These are phyloP conservation scores for Meteorus colon DNA, from an alignment of 2,888 invertebrate genomes.

Conservation along the genomic window DNA sequence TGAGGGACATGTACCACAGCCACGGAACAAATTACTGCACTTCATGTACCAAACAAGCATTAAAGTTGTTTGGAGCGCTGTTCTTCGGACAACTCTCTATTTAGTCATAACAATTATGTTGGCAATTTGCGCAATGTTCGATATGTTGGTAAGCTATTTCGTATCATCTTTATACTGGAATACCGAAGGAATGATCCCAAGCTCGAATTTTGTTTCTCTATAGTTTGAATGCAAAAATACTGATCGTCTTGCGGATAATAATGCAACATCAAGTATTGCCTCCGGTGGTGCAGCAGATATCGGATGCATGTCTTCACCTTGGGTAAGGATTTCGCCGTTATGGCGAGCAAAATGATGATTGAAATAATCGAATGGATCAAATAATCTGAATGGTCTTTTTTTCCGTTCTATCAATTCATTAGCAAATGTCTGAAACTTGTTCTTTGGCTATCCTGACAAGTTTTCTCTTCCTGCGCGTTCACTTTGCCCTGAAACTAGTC, in stretches of 20 bases:
- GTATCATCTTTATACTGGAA: slow-evolving; percentile 21
- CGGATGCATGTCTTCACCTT: slow-evolving; percentile 64
- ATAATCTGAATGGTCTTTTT: slow-evolving; percentile 2
- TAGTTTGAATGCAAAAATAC: slow-evolving; percentile 67
- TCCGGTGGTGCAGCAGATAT: slow-evolving; percentile 56
- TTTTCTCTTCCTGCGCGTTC: slow-evolving; percentile 89
- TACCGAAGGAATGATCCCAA: background rate
- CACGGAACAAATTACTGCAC: slow-evolving; percentile 75
- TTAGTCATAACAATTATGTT: slow-evolving; percentile 80
- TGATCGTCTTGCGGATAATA: slow-evolving; percentile 56
- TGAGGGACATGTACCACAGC: slow-evolving; percentile 75
- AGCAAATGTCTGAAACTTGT: slow-evolving; percentile 87
- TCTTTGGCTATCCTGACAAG: slow-evolving; percentile 80
- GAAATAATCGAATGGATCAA: slow-evolving; percentile 1
- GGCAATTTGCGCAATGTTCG: slow-evolving; percentile 79
- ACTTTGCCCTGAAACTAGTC: slow-evolving; percentile 86
- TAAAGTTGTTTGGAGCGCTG: slow-evolving; percentile 78
- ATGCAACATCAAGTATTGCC: slow-evolving; percentile 59
- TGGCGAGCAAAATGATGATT: background rate
- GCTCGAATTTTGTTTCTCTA: slow-evolving; percentile 44
- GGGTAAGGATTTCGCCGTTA: slow-evolving; percentile 61
- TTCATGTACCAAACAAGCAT: slow-evolving; percentile 76
- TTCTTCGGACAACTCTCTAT: slow-evolving; percentile 80
- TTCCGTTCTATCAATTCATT: slow-evolving; percentile 46
- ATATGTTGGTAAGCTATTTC: slow-evolving; percentile 73